A percentile compares a stretch with the other conserved stretches of the same genome.
phyloP scores from a whole-genome alignment of 2,888 invertebrate genomes.

The Nematopogon swammerdamellus region DNA sequence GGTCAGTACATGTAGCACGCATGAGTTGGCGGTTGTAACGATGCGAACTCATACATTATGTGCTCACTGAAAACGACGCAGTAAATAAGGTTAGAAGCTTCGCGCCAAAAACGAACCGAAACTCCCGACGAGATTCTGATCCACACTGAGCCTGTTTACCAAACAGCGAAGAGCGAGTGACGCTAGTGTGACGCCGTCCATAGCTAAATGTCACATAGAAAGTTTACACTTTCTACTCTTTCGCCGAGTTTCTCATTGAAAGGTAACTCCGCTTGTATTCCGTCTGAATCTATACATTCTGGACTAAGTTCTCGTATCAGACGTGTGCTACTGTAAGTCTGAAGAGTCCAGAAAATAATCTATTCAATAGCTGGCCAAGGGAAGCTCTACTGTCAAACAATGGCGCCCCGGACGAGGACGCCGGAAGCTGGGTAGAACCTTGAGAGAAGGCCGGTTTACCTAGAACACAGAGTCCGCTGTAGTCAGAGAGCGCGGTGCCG shows the following conservation, averaged over 20 bases:
- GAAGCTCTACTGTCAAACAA: slow-evolving; percentile 38
- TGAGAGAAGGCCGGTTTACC: neutral
- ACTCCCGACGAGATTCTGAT: neutral
- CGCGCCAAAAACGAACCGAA: neutral
- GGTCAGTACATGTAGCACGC: neutral
- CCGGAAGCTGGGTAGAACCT: neutral
- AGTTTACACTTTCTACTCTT: neutral
- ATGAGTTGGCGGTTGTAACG: neutral
- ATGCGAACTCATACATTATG: neutral
- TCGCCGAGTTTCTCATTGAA: no score
- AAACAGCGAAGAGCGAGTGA: neutral
- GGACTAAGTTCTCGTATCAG: no score
- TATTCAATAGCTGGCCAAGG: neutral
- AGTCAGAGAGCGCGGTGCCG: neutral
- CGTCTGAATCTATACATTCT: no score
- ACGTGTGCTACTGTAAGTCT: neutral
- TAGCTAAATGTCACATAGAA: neutral
- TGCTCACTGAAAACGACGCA: neutral
- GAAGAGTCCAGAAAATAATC: neutral
- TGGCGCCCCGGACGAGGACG: slow-evolving; percentile 36
- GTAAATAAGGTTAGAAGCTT: neutral
- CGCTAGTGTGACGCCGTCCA: neutral
- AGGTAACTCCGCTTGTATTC: no score
- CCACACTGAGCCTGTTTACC: neutral
- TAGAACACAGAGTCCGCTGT: neutral